Conservation (phyloP, 2,888 invertebrate species). For the Tridacna crocea region DNA sequence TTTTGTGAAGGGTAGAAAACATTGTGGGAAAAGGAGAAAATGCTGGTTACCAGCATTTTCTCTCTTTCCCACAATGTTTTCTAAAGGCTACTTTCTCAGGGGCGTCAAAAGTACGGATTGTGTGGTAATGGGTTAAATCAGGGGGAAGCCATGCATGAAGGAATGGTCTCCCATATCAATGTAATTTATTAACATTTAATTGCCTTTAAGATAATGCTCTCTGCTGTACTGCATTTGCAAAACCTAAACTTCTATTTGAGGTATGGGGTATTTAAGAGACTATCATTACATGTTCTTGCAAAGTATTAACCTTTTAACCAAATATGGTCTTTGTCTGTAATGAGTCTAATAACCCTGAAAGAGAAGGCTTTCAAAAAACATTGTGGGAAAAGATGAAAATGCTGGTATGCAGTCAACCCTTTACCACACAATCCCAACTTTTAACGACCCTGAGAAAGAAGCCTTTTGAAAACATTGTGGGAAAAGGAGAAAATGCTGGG, state of each 20-base stretch:
- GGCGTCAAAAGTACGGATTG: neutral
- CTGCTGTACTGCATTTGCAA: too few relatives aligned
- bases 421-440: neutral
- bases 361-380: too few relatives aligned
- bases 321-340: too few relatives aligned
- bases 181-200: too few relatives aligned
- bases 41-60: neutral
- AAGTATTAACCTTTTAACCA: too few relatives aligned
- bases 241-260: too few relatives aligned
- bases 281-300: too few relatives aligned
- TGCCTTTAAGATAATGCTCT: too few relatives aligned
- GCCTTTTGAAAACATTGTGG: neutral
- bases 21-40: neutral
- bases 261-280: too few relatives aligned
- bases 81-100: neutral
- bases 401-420: neutral
- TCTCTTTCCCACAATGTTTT: neutral
- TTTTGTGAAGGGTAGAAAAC: neutral
- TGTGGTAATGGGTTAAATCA: neutral
- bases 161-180: too few relatives aligned
- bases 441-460: neutral
- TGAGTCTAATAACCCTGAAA: too few relatives aligned
- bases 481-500: neutral
- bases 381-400: too few relatives aligned
- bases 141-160: neutral